Evolutionary conservation across 1,140 invertebrate species (phyloP), one percentile per base, ranked within the genome.

Genomic region (Xylocopa sonorina): DNA sequence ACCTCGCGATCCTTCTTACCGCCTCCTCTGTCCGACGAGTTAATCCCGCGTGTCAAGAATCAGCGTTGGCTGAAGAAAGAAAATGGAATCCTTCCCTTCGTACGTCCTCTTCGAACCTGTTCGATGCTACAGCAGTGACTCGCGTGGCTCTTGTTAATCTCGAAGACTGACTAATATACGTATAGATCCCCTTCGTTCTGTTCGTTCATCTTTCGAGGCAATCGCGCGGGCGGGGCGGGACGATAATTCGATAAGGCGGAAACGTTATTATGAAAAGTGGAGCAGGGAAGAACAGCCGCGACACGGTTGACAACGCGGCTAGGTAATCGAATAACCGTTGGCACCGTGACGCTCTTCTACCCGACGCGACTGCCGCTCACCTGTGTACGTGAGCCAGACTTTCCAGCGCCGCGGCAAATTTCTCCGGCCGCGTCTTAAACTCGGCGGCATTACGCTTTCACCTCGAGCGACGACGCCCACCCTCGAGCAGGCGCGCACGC

Each of bases 311-410:
- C 81, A 79, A 84, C 81, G 81, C 71, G 73, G 78, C 75, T 69
- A 57, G 82, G 80, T 86, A 86, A 86, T 86, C 81, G 81, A 82
- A 82, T 82, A 76, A 82, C 48, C 69, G 78, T 71, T 68, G n/a
- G 60, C 63, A 80, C 71, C 66, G 80, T 75, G 58, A 68, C 72
- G 57, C 27, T 41, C 69, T 72, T 62, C 58, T 80, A 71, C 74
- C 55, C 51, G 34, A 41, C 48, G 72, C 71, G 68, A 68, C 78
- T 58, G 10, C 32, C n/a, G 43, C 50, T 75, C 80, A 34, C 38
- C 34, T 57, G 43, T 58, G 9, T 27, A n/a, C 18, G 34, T 63
- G n/a, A n/a, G 41, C 46, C 32, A 46, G 18, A 73, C 62, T 53
- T 55, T 62, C 67, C n/a, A 66, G 48, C 62, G 66, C 53, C 53